Conservation (phyloP, 2,797 vertebrate genomes). For the Molossus molossus region DNA sequence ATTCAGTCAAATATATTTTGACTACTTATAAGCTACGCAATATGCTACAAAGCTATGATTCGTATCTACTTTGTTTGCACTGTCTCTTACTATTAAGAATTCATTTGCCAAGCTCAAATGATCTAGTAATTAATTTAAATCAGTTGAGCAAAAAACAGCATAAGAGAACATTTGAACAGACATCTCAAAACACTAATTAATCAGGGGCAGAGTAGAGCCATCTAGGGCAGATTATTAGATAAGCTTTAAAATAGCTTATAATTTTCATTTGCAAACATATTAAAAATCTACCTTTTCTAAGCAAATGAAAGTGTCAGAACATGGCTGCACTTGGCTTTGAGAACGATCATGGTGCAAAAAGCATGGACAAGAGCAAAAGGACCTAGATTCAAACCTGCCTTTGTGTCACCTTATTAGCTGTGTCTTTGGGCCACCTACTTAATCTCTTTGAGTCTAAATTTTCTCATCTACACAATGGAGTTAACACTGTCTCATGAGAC, state of each 20-base stretch:
- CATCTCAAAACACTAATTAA: background rate
- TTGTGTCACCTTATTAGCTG: background rate
- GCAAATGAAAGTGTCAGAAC: background rate
- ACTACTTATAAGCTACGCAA: background rate
- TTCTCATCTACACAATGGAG: background rate
- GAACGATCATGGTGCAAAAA: background rate
- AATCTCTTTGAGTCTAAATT: background rate
- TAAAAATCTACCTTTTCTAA: background rate
- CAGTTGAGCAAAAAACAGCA: conserved; percentile 49
- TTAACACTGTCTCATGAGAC: background rate
- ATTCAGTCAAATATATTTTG: conserved; percentile 4
- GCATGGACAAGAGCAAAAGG: background rate
- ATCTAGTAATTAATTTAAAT: conserved; percentile 40
- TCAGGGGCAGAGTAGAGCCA: background rate
- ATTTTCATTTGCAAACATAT: conserved; percentile 27
- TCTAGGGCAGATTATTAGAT: background rate
- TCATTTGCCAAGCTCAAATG: conserved; percentile 22
- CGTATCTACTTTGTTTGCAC: conserved; percentile 2
- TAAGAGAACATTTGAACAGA: conserved; percentile 49
- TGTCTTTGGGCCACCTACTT: background rate
- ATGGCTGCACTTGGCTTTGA: background rate
- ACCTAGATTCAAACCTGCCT: background rate
- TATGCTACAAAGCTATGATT: background rate
- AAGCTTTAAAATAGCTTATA: background rate
- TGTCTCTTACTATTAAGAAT: conserved; percentile 46